A percentile compares a stretch with the other conserved stretches of the same genome.
Evolutionary conservation across 2,113 vertebrate species (phyloP).

Genomic region (Corythornis vintsioides): DNA sequence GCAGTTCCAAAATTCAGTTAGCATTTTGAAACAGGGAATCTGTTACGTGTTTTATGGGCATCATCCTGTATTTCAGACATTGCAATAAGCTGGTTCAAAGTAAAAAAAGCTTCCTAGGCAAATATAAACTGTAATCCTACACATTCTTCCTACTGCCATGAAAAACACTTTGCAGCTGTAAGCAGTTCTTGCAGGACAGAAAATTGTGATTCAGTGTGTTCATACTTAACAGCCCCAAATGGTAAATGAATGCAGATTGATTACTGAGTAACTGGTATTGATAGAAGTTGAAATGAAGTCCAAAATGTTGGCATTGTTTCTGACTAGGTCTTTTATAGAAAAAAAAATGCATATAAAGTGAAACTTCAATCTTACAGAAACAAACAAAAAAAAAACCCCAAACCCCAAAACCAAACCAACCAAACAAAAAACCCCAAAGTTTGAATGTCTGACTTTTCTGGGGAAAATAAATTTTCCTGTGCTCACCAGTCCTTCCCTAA

Average conservation of each 20-base stretch:
- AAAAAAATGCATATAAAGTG: not conserved
- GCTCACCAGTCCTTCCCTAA: not conserved
- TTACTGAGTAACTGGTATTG: not conserved
- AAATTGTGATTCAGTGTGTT: conserved; percentile 1
- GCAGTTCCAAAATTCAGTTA: not conserved
- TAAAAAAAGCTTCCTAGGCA: not conserved
- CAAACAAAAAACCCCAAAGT: not conserved
- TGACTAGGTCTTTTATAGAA: not conserved
- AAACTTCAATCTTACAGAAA: not conserved
- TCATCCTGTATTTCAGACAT: not conserved
- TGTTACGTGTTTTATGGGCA: not conserved
- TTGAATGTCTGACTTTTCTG: not conserved
- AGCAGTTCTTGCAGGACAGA: not conserved
- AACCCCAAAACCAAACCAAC: no score
- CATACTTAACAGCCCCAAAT: not conserved
- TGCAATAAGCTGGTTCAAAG: not conserved
- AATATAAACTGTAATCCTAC: not conserved
- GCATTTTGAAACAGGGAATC: not conserved
- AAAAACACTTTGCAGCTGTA: not conserved
- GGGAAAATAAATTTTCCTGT: not conserved
- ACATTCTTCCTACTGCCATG: not conserved
- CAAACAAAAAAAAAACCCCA: not conserved
- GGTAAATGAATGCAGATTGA: not conserved
- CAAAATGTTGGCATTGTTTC: not conserved
- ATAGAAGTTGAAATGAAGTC: not conserved